Evolutionary conservation across 2,113 vertebrate species (phyloP), one percentile per base, ranked within the genome.

Genomic region (Accipiter cooperii): DNA sequence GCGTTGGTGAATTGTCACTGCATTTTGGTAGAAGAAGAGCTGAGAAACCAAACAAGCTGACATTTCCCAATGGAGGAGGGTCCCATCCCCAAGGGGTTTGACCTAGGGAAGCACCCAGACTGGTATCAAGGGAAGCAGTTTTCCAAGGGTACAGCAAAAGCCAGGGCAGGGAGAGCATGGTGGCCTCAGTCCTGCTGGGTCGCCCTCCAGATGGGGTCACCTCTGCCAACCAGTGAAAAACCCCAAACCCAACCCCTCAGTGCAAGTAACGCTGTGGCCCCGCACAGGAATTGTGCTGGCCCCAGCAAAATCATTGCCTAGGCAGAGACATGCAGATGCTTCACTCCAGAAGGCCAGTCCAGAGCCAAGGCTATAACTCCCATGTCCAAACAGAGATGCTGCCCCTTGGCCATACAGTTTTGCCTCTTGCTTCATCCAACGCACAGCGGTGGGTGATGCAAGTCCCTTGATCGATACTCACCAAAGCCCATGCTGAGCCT

Each of bases 191-290:
- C 61, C 76, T 5, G 8, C n/a, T 18, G 36, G 33, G 51, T 52
- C 26, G 10, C 25, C 44, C 55, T 60, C 20, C 1, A 4, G 60
- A 10, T 17, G 13, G 49, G 17, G 21, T 13, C 61, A 44, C 49
- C 47, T 57, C 36, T 21, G 29, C 54, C 49, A 19, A 7, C 21
- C 2, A 4, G 68, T 36, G 47, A 68, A 31, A 31, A 58, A 17
- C 12, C 19, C 63, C 76, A 74, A 58, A 36, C 4, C 26, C 55
- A n/a, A 1, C 11, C 40, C 36, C 46, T 52, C 10, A 1, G 34
- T 4, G 60, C 60, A 33, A 0, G 0, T 13, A 42, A 33, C 0
- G 3, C 16, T 22, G 4, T 5, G 7, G 74, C 22, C 36, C 8
- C 2, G 2, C 52, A 8, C 8, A 25, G 55, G 40, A 33, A 7